phyloP scores from a whole-genome alignment of 2,888 invertebrate species.

The Nomada hirtipes region DNA sequence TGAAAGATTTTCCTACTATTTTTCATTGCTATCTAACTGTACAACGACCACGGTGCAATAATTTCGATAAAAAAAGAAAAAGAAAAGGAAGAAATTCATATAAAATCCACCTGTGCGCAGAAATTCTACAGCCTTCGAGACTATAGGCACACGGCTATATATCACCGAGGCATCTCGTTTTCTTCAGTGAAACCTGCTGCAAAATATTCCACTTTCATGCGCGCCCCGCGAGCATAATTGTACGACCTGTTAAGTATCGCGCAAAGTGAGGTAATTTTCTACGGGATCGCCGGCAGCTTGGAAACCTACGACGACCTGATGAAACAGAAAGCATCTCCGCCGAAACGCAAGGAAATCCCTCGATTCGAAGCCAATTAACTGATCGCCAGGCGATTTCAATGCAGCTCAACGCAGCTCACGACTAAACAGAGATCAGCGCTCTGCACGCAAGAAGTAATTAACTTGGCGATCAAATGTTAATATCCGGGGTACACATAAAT shows the following conservation, averaged over 20 bases:
- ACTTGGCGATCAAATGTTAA: slow-evolving; percentile 6
- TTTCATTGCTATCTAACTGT: too few species aligned
- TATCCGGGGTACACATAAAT: too few species aligned
- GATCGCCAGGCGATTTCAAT: not conserved
- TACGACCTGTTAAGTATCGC: slow-evolving; percentile 14
- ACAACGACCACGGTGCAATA: too few species aligned
- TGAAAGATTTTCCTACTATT: too few species aligned
- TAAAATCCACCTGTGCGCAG: not conserved
- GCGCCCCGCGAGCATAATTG: slow-evolving; percentile 9
- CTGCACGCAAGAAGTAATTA: not conserved
- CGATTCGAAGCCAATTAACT: slow-evolving; percentile 11
- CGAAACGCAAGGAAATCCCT: not conserved
- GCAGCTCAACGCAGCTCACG: too few species aligned
- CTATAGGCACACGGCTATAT: slow-evolving; percentile 2
- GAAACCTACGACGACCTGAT: slow-evolving; percentile 6
- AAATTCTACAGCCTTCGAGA: not conserved
- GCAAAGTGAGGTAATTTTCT: slow-evolving; percentile 47
- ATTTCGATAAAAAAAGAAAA: too few species aligned
- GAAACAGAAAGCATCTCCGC: not conserved
- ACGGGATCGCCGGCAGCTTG: slow-evolving; percentile 2
- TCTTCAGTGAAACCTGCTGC: slow-evolving; percentile 38
- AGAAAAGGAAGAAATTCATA: not conserved
- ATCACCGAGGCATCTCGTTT: slow-evolving; percentile 29
- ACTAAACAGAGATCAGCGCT: not conserved
- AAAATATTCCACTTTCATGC: slow-evolving; percentile 51